Base-by-base conservation (phyloP, 2,797 vertebrate species). In the Xerus rutilus region DNA sequence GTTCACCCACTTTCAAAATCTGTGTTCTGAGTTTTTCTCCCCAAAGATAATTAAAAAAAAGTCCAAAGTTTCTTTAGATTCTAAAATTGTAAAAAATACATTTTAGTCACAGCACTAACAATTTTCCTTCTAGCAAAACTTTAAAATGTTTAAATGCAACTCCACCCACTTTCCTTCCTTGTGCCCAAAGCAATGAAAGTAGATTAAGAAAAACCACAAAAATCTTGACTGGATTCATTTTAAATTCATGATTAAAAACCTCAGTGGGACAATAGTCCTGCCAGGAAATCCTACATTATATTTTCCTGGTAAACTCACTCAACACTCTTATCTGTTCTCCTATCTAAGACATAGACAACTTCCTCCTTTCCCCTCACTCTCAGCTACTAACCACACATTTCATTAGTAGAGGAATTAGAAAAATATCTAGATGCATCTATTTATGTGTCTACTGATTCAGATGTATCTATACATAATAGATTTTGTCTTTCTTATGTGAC, bases 31-130 rank as follows among this genome's bases (percentile, higher is more conserved):
- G 52, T 86, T 64, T 65, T 91, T 91, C 82, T 18, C 52, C 67
- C 64, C 64, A 97, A 95, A 92, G 28, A 39, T 94, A 95, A 94
- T 54, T 76, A 73, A 91, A 78, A 30, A 52, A 81, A 77, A 91
- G 73, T 93, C 5, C 57, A 85, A 94, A 65, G 4, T 94, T 95
- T 88, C 57, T 96, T 91, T 15, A 49, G 86, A 35, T 90, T 88
- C 32, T 54, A 54, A 90, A 91, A 95, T 78, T 95, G 86, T 95
- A 96, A 95, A 96, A 30, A 97, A 76, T 94, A 94, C 32, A 90
- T 81, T 95, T 92, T 93, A 91, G 83, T 87, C 35, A 45, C 47
- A 67, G 32, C n/a, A 65, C 89, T 96, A 95, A 67, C 57, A 35
- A 59, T 67, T 64, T 95, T 88, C 45, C 78, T 86, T 86, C 86